Conservation (phyloP, 92 coral and sea anemone species). For the Phymanthus crucifer region DNA sequence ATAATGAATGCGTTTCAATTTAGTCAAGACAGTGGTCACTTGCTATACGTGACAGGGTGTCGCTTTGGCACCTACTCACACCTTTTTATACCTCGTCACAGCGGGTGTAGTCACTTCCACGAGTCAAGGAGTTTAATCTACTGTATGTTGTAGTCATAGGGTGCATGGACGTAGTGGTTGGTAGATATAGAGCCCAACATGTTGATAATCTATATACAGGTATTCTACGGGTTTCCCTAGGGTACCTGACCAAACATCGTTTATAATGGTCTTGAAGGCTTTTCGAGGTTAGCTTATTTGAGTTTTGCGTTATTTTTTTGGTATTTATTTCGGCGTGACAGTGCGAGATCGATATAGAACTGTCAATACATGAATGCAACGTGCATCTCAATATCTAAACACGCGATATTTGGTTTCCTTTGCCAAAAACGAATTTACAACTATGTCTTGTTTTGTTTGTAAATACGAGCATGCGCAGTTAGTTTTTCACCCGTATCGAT, state of each 20-base stretch:
- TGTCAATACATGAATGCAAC: background rate
- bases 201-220: background rate
- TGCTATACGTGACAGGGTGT: slow-evolving; percentile 4
- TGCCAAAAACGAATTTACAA: no score
- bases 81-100: background rate
- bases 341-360: no score
- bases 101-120: background rate
- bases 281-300: background rate
- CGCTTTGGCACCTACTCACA: background rate
- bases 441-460: no score
- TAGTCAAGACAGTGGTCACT: background rate
- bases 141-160: background rate
- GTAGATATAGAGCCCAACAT: background rate
- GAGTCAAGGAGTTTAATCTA: background rate
- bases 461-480: no score
- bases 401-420: no score
- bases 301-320: background rate
- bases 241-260: background rate
- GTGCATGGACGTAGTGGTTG: background rate
- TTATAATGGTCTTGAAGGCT: background rate
- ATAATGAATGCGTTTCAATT: background rate
- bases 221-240: background rate
- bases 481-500: no score
- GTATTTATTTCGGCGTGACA: background rate
- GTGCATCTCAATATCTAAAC: background rate